A percentile compares a stretch with the other conserved stretches of the same genome.
These are phyloP conservation scores for Thaumatotibia leucotreta DNA, from an alignment of 1,140 invertebrate species.

Conservation along the genomic window DNA sequence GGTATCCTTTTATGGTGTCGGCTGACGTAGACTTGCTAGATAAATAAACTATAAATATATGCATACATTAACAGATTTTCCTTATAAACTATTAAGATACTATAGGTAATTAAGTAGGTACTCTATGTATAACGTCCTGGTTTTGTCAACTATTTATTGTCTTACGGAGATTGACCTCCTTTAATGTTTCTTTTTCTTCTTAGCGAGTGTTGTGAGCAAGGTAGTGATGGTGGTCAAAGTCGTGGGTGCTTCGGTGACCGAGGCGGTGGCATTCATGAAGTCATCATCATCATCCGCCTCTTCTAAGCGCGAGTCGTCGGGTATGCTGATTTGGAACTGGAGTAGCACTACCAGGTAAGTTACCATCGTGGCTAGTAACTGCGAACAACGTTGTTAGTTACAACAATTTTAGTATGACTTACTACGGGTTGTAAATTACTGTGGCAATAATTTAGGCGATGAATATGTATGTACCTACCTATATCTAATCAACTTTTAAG, in stretches of 20 bases:
- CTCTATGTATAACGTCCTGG: too few species aligned
- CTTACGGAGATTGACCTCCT: neutral
- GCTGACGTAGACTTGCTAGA: too few species aligned
- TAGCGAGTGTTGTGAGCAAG: slow-evolving; percentile 50
- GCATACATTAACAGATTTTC: too few species aligned
- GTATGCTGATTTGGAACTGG: slow-evolving; percentile 84
- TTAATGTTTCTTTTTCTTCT: slow-evolving; percentile 61
- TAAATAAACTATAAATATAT: too few species aligned
- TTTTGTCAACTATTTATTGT: neutral
- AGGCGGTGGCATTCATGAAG: slow-evolving; percentile 28
- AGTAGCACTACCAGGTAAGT: slow-evolving; percentile 82
- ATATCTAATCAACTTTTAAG: too few species aligned
- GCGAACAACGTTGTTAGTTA: slow-evolving; percentile 31
- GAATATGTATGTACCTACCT: too few species aligned
- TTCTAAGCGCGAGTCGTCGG: slow-evolving; percentile 63
- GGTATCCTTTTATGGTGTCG: too few species aligned
- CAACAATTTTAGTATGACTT: too few species aligned
- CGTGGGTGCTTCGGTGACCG: slow-evolving; percentile 30
- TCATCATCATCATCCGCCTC: slow-evolving; percentile 21
- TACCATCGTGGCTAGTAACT: slow-evolving; percentile 83
- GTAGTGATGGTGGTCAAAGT: slow-evolving; percentile 50
- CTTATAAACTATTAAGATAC: too few species aligned
- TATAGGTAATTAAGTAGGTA: too few species aligned
- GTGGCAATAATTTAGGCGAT: too few species aligned
- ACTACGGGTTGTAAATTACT: too few species aligned